Evolutionary conservation across 2,888 invertebrate species (phyloP), one percentile per base, ranked within the genome.

Genomic region (Aspidiotus destructor): DNA sequence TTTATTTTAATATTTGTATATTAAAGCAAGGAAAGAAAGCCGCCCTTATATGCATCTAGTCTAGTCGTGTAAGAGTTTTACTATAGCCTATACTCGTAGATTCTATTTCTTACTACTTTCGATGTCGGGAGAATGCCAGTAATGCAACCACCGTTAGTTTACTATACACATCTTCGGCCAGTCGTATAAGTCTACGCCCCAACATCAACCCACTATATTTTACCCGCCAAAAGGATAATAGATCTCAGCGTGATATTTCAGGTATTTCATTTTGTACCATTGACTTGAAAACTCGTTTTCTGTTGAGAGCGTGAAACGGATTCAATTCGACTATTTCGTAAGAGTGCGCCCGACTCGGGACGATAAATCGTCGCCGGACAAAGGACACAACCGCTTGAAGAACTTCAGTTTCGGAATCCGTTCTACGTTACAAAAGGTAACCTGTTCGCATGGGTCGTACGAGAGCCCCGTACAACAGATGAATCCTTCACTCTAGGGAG

Each of bases 201-300:
- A 48, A 48, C n/a, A 48, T 6, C 10, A 13, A 48, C 48, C 48
- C 48, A n/a, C n/a, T 48, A n/a, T 48, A 48, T 48, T 64, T 65
- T 57, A 65, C 65, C 65, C 65, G 65, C 65, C 65, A 65, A 65
- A 65, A 65, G 42, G 57, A 65, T 65, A 65, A 65, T 65, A 65
- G 58, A 65, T 65, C 65, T 65, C 65, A 65, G 65, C 65, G 57
- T 57, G 65, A 57, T 65, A 65, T 60, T 60, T 40, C 41, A 65
- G 60, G 44, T 58, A 65, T 65, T 65, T 41, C 58, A 65, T 61
- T 60, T 40, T 60, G 41, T 40, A 60, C 65, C 65, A 65, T 65
- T 65, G 65, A 65, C 60, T 65, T 40, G 13, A 28, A 28, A 58
- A 58, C 58, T 28, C 5, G 58, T 58, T 58, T 58, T 28, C 28